Conservation (phyloP, 2,888 invertebrate species). For the Liodrosophila aerea region DNA sequence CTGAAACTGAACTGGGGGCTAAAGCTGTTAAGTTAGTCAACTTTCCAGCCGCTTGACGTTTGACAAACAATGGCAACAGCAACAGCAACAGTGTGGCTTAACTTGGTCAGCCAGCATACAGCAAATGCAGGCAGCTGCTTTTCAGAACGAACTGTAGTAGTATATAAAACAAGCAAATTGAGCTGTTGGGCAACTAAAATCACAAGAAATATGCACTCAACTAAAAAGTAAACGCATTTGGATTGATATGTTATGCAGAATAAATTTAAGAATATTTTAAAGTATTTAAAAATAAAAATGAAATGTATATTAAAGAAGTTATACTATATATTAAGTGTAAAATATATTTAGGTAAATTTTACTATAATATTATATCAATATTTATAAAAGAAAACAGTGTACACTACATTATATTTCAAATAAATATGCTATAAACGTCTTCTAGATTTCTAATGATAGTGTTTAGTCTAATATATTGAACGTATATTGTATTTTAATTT, state of each 20-base stretch:
- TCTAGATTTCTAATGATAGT: too few species aligned
- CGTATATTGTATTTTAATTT: too few species aligned
- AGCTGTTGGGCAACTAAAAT: neutral
- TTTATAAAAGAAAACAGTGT: too few species aligned
- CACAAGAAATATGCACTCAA: neutral
- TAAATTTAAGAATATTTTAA: too few species aligned
- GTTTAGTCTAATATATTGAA: too few species aligned
- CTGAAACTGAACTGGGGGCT: conserved; percentile 33
- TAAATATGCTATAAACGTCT: too few species aligned
- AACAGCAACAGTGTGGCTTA: conserved; percentile 27
- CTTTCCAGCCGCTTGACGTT: conserved; percentile 64
- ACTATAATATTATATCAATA: too few species aligned
- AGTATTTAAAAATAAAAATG: too few species aligned
- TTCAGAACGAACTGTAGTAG: conserved; percentile 6
- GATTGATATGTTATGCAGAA: neutral
- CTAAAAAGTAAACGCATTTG: conserved; percentile 2
- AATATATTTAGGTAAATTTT: too few species aligned
- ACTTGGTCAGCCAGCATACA: conserved; percentile 39
- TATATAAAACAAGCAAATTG: conserved; percentile 8
- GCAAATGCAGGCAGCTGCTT: conserved; percentile 50
- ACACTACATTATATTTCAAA: too few species aligned
- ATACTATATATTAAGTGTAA: too few species aligned
- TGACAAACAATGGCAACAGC: conserved; percentile 68
- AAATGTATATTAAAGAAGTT: too few species aligned
- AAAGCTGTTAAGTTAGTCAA: conserved; percentile 61